Evolutionary conservation across 1,140 invertebrate species (phyloP).

Genomic region (Periplaneta americana): DNA sequence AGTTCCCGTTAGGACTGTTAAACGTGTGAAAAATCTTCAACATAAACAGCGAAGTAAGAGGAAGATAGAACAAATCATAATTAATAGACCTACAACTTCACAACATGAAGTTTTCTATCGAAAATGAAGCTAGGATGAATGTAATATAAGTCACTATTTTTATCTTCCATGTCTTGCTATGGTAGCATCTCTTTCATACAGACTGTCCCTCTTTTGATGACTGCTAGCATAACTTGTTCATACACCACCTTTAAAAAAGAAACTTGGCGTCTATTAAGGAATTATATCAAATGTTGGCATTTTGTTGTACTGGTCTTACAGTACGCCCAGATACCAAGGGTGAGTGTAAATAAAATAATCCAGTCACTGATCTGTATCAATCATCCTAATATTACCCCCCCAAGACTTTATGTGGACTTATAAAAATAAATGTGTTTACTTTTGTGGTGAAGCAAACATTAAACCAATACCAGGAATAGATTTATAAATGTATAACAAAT

Average conservation of each 20-base stretch:
- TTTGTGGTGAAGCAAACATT: background rate
- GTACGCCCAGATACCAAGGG: background rate
- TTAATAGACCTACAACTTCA: no score
- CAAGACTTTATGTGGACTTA: constrained; percentile 1
- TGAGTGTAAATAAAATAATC: background rate
- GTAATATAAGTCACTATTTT: no score
- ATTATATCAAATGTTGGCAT: background rate
- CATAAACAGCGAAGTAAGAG: no score
- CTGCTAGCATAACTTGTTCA: background rate
- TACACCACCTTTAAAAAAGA: background rate
- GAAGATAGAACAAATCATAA: no score
- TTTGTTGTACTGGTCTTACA: background rate
- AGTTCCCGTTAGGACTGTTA: no score
- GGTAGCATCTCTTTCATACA: no score
- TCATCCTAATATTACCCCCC: constrained; percentile 1
- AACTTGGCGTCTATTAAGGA: background rate
- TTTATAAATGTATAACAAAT: constrained; percentile 11
- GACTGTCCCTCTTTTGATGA: background rate
- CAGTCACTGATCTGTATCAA: background rate
- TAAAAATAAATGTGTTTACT: background rate
- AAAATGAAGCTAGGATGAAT: no score
- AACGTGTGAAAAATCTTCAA: no score
- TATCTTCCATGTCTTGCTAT: no score
- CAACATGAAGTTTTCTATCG: no score
- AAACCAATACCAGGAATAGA: constrained; percentile 3